Evolutionary conservation across 2,797 vertebrate species (phyloP).

Genomic region (Threskiornis aethiopicus): DNA sequence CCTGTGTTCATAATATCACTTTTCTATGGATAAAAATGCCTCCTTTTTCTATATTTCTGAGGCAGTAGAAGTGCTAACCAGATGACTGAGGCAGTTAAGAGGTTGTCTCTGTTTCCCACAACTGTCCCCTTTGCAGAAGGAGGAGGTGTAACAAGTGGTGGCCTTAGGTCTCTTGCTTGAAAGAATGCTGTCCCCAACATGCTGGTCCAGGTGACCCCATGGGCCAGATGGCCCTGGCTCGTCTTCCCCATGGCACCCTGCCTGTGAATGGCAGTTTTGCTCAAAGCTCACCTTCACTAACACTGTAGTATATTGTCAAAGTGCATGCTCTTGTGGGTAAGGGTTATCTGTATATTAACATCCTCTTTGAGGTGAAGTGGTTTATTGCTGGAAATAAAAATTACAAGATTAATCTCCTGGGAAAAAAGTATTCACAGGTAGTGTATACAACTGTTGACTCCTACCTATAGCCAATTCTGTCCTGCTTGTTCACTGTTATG

Average conservation of each 20-base stretch:
- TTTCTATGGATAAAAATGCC: neutral
- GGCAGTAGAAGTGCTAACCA: neutral
- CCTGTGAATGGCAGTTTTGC: neutral
- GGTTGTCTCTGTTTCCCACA: neutral
- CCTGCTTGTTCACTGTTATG: neutral
- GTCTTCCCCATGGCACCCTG: accelerated
- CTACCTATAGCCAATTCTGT: neutral
- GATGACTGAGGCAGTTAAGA: neutral
- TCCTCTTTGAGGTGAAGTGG: neutral
- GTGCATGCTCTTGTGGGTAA: too few species aligned
- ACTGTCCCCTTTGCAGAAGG: neutral
- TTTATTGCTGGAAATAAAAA: neutral
- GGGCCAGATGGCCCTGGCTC: neutral
- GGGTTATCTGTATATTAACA: neutral
- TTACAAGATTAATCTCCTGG: neutral
- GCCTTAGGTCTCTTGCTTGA: neutral
- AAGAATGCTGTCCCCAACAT: accelerated
- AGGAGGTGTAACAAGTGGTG: neutral
- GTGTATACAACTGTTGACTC: neutral
- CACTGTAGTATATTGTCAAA: neutral
- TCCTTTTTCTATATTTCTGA: neutral
- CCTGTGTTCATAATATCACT: neutral
- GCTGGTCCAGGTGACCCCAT: neutral
- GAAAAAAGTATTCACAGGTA: neutral
- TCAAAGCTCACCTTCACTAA: accelerated